phyloP scores from a whole-genome alignment of 2,797 vertebrate genomes.

The Craterocephalus amniculus region DNA sequence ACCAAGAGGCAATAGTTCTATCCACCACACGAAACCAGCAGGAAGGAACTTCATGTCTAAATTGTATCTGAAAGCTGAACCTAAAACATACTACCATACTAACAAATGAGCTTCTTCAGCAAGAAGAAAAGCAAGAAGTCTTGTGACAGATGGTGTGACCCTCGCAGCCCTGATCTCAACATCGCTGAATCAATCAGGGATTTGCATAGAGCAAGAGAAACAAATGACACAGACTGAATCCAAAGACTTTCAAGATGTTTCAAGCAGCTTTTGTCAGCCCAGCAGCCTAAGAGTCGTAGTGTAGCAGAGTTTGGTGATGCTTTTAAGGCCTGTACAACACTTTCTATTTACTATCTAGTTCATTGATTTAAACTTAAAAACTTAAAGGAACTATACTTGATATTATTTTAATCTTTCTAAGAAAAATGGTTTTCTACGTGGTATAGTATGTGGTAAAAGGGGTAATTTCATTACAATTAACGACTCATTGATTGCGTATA shows the following conservation, averaged over 20 bases:
- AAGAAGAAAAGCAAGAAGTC: slow-evolving; percentile 4
- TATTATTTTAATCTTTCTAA: too few species aligned
- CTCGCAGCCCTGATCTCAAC: neutral
- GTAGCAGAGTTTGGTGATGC: neutral
- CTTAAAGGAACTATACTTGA: too few species aligned
- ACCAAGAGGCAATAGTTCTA: neutral
- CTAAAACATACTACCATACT: neutral
- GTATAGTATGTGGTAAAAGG: too few species aligned
- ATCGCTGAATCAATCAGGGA: neutral
- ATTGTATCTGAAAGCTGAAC: neutral
- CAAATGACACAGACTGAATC: neutral
- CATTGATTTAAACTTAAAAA: neutral
- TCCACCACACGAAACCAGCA: neutral
- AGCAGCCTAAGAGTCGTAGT: neutral
- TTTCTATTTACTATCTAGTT: neutral
- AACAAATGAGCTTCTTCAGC: neutral
- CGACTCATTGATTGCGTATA: too few species aligned
- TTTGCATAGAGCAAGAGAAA: slow-evolving; percentile 15
- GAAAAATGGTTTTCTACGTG: too few species aligned
- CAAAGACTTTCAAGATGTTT: slow-evolving; percentile 4
- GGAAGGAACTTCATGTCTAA: slow-evolving; percentile 1
- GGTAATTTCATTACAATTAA: too few species aligned
- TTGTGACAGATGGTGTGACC: neutral
- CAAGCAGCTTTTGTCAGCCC: neutral
- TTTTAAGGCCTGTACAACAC: neutral